A percentile compares a stretch with the other conserved stretches of the same genome.
Evolutionary conservation across 1,140 invertebrate species (phyloP).

Genomic region (Penaeus chinensis): DNA sequence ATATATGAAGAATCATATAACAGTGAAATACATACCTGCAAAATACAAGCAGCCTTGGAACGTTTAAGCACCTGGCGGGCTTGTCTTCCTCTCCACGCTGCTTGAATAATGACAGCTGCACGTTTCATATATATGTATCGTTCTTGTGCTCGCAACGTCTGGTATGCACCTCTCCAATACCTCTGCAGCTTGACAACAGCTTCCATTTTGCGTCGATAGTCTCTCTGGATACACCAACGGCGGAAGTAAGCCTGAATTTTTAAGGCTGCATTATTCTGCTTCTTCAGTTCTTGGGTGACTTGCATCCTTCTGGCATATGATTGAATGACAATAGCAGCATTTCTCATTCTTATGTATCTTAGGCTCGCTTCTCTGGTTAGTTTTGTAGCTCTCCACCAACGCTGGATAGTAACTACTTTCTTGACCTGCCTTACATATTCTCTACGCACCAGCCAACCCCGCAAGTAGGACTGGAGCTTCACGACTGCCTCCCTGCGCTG

Average conservation of each 20-base stretch:
- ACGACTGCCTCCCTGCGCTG: neutral
- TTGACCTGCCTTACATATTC: neutral
- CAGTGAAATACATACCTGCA: conserved; percentile 46
- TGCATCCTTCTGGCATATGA: conserved; percentile 27
- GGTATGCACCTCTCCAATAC: conserved; percentile 55
- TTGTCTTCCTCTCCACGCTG: conserved; percentile 46
- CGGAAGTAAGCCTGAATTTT: conserved; percentile 21
- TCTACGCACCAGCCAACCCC: conserved; percentile 21
- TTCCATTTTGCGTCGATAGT: conserved; percentile 18
- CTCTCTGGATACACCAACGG: conserved; percentile 24
- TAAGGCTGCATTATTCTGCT: neutral
- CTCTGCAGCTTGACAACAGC: conserved; percentile 52
- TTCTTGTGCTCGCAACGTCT: conserved; percentile 44
- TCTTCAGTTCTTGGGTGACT: neutral
- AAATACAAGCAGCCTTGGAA: conserved; percentile 45
- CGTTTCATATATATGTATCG: conserved; percentile 56
- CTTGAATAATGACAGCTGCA: conserved; percentile 55
- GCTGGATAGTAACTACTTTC: conserved; percentile 16
- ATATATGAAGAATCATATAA: too few species aligned
- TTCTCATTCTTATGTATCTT: conserved; percentile 1
- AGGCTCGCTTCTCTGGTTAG: neutral
- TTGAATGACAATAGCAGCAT: conserved; percentile 11
- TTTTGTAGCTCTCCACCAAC: conserved; percentile 29
- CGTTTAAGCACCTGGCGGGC: conserved; percentile 15
- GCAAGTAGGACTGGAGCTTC: conserved; percentile 16